Conservation (phyloP, 2,888 invertebrate genomes). For the Chloromyia formosa region DNA sequence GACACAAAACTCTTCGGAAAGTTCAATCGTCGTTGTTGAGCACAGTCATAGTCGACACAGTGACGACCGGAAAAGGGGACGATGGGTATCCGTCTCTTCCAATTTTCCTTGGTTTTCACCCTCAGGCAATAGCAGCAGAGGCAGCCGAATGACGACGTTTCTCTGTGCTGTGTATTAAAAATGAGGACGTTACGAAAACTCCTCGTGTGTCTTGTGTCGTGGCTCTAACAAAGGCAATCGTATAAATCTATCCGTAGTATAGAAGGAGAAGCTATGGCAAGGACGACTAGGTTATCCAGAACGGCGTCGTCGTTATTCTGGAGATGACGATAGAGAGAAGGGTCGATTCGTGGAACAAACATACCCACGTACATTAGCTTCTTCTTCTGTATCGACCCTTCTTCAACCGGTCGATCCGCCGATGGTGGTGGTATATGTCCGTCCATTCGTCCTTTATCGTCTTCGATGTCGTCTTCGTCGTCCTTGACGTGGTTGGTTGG, state of each 20-base stretch:
- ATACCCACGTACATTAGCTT: neutral
- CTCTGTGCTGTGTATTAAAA: neutral
- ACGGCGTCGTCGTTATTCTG: slow-evolving; percentile 6
- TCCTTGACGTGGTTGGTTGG: slow-evolving; percentile 24
- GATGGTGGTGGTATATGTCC: neutral
- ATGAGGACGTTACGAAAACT: neutral
- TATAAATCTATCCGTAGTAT: no score
- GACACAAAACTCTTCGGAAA: neutral
- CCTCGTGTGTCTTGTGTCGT: neutral
- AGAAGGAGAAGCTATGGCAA: slow-evolving; percentile 1
- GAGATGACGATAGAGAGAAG: neutral
- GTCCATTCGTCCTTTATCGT: slow-evolving; percentile 20
- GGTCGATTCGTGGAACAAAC: slow-evolving; percentile 1
- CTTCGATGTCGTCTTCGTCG: slow-evolving; percentile 10
- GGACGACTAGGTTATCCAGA: slow-evolving; percentile 32
- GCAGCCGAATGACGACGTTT: neutral
- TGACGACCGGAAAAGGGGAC: no score
- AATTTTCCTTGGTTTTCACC: slow-evolving; percentile 21
- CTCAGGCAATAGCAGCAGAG: neutral
- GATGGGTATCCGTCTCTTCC: neutral
- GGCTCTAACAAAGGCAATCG: no score
- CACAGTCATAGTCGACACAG: no score
- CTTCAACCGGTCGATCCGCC: neutral
- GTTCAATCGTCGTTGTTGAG: neutral
- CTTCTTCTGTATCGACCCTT: no score